Conservation (phyloP, 1,140 invertebrate genomes). For the Odontomachus brunneus region DNA sequence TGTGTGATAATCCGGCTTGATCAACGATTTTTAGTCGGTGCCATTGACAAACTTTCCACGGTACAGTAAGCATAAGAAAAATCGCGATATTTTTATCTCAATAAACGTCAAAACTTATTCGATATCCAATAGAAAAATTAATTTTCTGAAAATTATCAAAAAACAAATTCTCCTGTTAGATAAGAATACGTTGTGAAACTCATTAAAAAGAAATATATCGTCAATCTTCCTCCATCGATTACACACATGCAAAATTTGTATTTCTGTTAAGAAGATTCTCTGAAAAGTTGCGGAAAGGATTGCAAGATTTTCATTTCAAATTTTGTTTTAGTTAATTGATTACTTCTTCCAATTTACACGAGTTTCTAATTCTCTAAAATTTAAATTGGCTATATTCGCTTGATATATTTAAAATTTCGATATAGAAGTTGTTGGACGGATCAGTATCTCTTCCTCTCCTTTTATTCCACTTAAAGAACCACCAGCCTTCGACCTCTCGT, state of each 20-base stretch:
- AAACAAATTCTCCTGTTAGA: too few relatives aligned
- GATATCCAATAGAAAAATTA: too few relatives aligned
- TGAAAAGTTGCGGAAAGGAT: not conserved
- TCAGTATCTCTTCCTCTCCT: not conserved
- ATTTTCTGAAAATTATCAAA: too few relatives aligned
- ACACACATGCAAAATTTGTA: not conserved
- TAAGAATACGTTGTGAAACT: too few relatives aligned
- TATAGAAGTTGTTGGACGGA: not conserved
- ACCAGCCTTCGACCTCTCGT: not conserved
- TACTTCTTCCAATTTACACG: too few relatives aligned
- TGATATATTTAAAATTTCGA: too few relatives aligned
- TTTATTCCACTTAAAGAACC: not conserved
- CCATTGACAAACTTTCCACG: not conserved
- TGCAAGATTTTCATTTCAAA: not conserved
- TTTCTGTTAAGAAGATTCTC: not conserved
- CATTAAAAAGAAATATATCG: too few relatives aligned
- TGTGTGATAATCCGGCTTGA: constrained; percentile 30
- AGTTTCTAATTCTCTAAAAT: too few relatives aligned
- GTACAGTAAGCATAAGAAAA: not conserved
- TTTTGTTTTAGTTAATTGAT: not conserved
- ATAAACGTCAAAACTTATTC: too few relatives aligned
- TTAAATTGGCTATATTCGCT: too few relatives aligned
- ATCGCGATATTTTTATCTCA: too few relatives aligned
- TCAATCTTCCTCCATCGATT: too few relatives aligned
- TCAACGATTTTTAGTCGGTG: not conserved